These are phyloP conservation scores for Adoxophyes honmai DNA, from an alignment of 1,140 invertebrate species.

Conservation along the genomic window DNA sequence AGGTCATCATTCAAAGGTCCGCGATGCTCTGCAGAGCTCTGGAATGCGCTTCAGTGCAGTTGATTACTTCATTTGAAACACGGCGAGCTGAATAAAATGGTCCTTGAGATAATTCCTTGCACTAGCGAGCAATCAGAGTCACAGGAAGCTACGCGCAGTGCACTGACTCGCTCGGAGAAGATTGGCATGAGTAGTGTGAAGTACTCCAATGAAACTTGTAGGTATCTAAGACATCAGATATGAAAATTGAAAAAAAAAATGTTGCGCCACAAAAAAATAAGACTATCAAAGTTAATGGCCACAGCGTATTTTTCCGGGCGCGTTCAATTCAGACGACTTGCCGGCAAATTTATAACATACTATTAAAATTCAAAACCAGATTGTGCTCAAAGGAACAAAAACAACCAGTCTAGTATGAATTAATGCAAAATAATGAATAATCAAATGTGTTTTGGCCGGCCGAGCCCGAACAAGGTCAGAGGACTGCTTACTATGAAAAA, in stretches of 20 bases:
- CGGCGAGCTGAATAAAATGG: slow-evolving; percentile 12
- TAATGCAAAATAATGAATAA: slow-evolving; percentile 41
- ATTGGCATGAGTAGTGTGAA: too few species aligned
- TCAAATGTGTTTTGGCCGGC: slow-evolving; percentile 34
- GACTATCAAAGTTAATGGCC: too few species aligned
- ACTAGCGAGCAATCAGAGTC: slow-evolving; percentile 1
- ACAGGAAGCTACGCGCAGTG: background rate
- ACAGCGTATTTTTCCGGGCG: too few species aligned
- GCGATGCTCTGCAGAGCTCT: background rate
- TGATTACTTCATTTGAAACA: slow-evolving; percentile 16
- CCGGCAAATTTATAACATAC: slow-evolving; percentile 29
- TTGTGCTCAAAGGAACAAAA: slow-evolving; percentile 23
- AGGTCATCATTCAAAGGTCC: slow-evolving; percentile 2
- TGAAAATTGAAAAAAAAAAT: too few species aligned
- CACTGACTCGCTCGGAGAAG: too few species aligned
- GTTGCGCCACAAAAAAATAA: too few species aligned
- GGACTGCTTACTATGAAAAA: slow-evolving; percentile 6
- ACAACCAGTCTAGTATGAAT: slow-evolving; percentile 27
- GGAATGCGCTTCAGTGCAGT: background rate
- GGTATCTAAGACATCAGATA: too few species aligned
- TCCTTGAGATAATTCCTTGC: slow-evolving; percentile 16
- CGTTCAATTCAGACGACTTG: too few species aligned
- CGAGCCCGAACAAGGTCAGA: slow-evolving; percentile 24
- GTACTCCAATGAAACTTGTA: too few species aligned
- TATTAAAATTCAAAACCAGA: slow-evolving; percentile 27